Conservation (phyloP, 1,140 invertebrate genomes). For the Melipona quadrifasciata region DNA sequence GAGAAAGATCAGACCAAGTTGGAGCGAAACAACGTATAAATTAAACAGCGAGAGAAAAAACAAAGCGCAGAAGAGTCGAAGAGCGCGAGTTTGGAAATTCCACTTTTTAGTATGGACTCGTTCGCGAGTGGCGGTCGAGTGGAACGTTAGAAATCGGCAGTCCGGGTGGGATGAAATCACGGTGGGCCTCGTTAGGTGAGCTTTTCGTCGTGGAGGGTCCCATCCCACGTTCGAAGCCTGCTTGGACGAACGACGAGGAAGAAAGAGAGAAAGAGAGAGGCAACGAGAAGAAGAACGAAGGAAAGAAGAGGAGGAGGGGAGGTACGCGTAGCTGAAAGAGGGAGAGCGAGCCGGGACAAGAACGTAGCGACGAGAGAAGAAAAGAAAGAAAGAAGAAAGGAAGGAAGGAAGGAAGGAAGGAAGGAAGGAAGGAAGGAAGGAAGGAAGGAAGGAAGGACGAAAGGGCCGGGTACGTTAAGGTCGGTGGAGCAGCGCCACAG, state of each 20-base stretch:
- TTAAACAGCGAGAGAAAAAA: not conserved
- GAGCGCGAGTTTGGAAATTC: not conserved
- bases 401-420: slow-evolving; percentile 25
- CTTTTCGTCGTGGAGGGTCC: slow-evolving; percentile 66
- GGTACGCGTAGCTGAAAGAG: not conserved
- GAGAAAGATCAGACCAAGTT: not conserved
- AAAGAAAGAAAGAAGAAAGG: not conserved
- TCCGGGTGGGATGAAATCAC: slow-evolving; percentile 62
- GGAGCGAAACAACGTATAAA: not conserved
- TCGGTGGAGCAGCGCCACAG: slow-evolving; percentile 51
- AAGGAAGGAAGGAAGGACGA: slow-evolving; percentile 26
- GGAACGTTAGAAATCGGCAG: slow-evolving; percentile 49
- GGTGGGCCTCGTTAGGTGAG: slow-evolving; percentile 67
- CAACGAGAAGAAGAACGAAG: not conserved
- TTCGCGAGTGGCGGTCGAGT: slow-evolving; percentile 20
- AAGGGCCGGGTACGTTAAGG: slow-evolving; percentile 57
- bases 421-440: slow-evolving; percentile 21
- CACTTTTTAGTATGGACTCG: not conserved
- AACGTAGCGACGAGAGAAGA: not conserved
- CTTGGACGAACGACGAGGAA: not conserved
- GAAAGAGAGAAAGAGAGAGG: not conserved
- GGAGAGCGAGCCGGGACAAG: not conserved
- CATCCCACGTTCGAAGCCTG: slow-evolving; percentile 46
- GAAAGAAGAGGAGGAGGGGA: not conserved
- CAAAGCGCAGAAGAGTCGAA: not conserved